Conservation (phyloP, 2,113 vertebrate genomes). For the Spea multiplicata region DNA sequence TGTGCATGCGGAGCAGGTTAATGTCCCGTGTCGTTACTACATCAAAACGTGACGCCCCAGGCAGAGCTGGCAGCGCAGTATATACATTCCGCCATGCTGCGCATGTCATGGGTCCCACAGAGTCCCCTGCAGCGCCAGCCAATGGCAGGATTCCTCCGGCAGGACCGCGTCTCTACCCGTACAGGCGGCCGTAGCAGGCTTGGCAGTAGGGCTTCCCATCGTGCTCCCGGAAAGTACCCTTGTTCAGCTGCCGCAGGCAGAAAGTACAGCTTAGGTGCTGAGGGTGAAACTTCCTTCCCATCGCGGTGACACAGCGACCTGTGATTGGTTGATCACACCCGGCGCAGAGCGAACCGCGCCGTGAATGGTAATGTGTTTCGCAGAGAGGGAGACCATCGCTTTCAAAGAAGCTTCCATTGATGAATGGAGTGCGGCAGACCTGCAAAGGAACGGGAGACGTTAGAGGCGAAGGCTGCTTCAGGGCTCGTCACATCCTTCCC, state of each 20-base stretch:
- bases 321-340: constrained; percentile 87
- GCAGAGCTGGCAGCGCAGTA: neutral
- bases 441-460: constrained; percentile 20
- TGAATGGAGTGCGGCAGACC: constrained; percentile 86
- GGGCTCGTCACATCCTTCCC: too few relatives aligned
- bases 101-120: neutral
- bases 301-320: constrained; percentile 86
- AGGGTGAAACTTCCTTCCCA: constrained; percentile 88
- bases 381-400: constrained; percentile 84
- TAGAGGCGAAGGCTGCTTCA: too few relatives aligned
- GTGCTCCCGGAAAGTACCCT: constrained; percentile 91
- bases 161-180: constrained; percentile 53
- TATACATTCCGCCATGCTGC: neutral
- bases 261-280: constrained; percentile 91
- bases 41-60: neutral
- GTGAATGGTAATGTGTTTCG: constrained; percentile 86
- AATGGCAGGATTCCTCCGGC: neutral
- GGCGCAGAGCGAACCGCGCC: constrained; percentile 83
- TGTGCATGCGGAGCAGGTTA: too few relatives aligned
- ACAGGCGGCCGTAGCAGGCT: constrained; percentile 88
- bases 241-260: constrained; percentile 84
- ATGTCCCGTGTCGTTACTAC: too few relatives aligned
- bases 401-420: constrained; percentile 89
- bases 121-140: neutral
- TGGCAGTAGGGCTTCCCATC: constrained; percentile 90